Percentiles rank a stretch among this genome's conserved stretches.
Conservation (phyloP, 2,888 invertebrate species). For the Hyposoter dolosus region DNA sequence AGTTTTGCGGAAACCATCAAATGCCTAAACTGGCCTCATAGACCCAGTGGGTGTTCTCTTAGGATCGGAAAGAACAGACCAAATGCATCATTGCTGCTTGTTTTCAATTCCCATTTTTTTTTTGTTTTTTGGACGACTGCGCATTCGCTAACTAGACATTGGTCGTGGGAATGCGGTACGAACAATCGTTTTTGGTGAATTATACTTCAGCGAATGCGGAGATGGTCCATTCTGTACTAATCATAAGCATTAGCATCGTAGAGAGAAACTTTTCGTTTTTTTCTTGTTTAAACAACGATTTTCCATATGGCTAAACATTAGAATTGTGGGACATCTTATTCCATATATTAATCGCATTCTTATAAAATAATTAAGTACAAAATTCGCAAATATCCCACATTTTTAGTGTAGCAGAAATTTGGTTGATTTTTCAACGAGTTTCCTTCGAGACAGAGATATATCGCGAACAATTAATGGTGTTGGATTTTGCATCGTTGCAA, state of each 20-base stretch:
- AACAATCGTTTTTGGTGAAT: conserved; percentile 50
- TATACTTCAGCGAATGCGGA: conserved; percentile 53
- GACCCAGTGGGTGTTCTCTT: background rate
- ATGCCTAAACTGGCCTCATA: background rate
- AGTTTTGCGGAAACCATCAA: background rate
- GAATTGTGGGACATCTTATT: conserved; percentile 27
- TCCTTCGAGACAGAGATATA: conserved; percentile 10
- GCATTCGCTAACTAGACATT: conserved; percentile 51
- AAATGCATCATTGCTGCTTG: conserved; percentile 5
- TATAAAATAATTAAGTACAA: conserved; percentile 65
- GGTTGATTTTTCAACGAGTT: background rate
- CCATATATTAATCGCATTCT: conserved; percentile 47
- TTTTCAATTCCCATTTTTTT: background rate
- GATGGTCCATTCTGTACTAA: conserved; percentile 62
- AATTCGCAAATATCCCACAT: conserved; percentile 45
- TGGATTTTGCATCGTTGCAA: conserved; percentile 9
- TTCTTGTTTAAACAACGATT: conserved; percentile 59
- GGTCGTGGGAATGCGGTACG: conserved; percentile 53
- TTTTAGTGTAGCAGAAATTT: conserved; percentile 15
- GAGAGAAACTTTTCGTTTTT: conserved; percentile 52
- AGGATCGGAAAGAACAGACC: background rate
- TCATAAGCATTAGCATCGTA: conserved; percentile 61
- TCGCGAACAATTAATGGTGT: conserved; percentile 28
- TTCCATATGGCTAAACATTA: conserved; percentile 26
- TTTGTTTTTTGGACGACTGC: conserved; percentile 39